Percentiles rank a stretch among this genome's conserved stretches.
phyloP scores from a whole-genome alignment of 2,797 vertebrate genomes.

The Parotocinclus haroldoi region DNA sequence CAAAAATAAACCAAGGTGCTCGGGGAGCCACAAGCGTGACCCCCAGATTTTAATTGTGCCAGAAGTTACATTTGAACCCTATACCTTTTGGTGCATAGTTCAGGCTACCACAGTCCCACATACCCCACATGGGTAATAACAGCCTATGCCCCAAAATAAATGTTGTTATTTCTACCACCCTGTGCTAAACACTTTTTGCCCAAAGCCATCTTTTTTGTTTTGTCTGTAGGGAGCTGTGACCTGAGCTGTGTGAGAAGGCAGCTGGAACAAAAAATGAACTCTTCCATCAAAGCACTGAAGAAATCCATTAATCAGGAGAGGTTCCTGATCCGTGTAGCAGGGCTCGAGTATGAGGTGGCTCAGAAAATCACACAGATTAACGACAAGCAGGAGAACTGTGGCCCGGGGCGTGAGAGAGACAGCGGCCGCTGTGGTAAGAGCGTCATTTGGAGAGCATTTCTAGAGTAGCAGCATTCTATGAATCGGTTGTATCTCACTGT shows the following conservation, averaged over 20 bases:
- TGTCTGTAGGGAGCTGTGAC: constrained; percentile 80
- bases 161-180: too few species aligned
- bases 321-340: constrained; percentile 90
- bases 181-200: too few species aligned
- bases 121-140: too few species aligned
- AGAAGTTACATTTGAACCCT: too few species aligned
- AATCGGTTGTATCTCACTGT: constrained; percentile 37
- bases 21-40: too few species aligned
- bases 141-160: too few species aligned
- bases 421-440: constrained; percentile 91
- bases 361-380: constrained; percentile 77
- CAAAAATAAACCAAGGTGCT: too few species aligned
- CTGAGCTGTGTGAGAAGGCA: constrained; percentile 89
- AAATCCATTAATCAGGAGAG: constrained; percentile 98
- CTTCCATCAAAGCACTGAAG: constrained; percentile 89
- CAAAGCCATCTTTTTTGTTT: background rate
- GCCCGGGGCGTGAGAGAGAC: constrained; percentile 83
- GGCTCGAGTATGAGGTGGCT: constrained; percentile 92
- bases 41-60: too few species aligned
- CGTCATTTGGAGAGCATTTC: background rate
- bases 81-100: too few species aligned
- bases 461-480: too few species aligned
- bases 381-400: constrained; percentile 72
- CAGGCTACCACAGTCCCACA: too few species aligned
- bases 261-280: constrained; percentile 90